A percentile compares a stretch with the other conserved stretches of the same genome.
These are phyloP conservation scores for Haemorhous mexicanus DNA, from an alignment of 2,113 vertebrate genomes.

Conservation along the genomic window DNA sequence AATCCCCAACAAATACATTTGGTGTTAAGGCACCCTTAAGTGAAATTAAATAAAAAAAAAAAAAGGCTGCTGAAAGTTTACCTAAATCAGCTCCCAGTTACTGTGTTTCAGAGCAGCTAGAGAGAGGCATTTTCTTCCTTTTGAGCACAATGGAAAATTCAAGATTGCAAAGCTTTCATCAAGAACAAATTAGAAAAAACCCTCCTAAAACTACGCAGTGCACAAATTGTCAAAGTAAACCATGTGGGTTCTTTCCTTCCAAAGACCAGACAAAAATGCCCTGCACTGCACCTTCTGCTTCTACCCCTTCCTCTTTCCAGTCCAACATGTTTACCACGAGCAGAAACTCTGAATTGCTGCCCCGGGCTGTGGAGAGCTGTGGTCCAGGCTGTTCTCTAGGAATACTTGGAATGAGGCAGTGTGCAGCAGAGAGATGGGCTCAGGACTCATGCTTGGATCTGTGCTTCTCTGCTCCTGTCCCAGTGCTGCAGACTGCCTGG, in stretches of 20 bases:
- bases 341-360: neutral
- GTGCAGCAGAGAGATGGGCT: neutral
- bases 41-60: neutral
- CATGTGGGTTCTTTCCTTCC: accelerated
- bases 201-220: neutral
- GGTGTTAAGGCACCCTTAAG: neutral
- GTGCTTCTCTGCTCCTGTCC: neutral
- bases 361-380: neutral
- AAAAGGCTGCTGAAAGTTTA: neutral
- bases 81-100: neutral
- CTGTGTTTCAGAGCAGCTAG: neutral
- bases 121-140: neutral
- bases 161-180: neutral
- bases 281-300: neutral
- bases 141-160: neutral
- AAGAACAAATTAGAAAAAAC: neutral
- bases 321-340: neutral
- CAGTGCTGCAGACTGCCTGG: accelerated
- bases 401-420: neutral
- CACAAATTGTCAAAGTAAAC: neutral
- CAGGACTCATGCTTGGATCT: accelerated
- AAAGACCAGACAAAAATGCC: neutral
- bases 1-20: neutral
- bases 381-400: neutral
- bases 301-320: neutral